Evolutionary conservation across 2,113 vertebrate genomes (phyloP).

Genomic region (Xiphorhynchus elegans): DNA sequence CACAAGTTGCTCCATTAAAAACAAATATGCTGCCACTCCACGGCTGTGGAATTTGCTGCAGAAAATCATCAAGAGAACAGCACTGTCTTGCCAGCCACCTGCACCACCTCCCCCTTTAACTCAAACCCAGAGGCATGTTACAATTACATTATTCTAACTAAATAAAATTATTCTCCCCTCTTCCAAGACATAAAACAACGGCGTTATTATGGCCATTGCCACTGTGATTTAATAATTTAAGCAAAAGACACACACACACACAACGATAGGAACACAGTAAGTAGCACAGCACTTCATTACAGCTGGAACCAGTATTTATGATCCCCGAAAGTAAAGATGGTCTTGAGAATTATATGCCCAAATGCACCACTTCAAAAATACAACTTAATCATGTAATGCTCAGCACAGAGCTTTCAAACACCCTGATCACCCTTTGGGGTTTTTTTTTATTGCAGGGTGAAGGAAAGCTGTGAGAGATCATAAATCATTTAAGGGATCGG

Average conservation of each 20-base stretch:
- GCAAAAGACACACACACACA: constrained; percentile 21
- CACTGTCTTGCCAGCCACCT: constrained; percentile 22
- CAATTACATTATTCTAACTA: constrained; percentile 56
- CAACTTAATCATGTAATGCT: neutral
- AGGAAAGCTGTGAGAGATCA: constrained; percentile 5
- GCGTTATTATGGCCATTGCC: constrained; percentile 40
- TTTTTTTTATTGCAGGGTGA: neutral
- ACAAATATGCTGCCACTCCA: constrained; percentile 28
- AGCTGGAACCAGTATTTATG: neutral
- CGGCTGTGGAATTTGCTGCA: constrained; percentile 35
- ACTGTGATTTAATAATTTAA: constrained; percentile 61
- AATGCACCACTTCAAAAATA: neutral
- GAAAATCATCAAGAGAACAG: neutral
- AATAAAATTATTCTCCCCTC: constrained; percentile 57
- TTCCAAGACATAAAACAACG: constrained; percentile 53
- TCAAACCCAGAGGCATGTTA: constrained; percentile 52
- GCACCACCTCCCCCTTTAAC: constrained; percentile 27
- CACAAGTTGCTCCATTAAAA: constrained; percentile 33
- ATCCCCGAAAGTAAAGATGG: constrained; percentile 19
- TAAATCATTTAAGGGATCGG: neutral
- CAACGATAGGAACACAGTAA: constrained; percentile 24
- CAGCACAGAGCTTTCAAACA: neutral
- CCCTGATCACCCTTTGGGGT: neutral
- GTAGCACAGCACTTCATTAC: constrained; percentile 54
- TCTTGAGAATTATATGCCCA: neutral